Percentiles rank a stretch among this genome's conserved stretches.
These are phyloP conservation scores for Saturnia japonica DNA, from an alignment of 2,888 invertebrate genomes.

Conservation along the genomic window DNA sequence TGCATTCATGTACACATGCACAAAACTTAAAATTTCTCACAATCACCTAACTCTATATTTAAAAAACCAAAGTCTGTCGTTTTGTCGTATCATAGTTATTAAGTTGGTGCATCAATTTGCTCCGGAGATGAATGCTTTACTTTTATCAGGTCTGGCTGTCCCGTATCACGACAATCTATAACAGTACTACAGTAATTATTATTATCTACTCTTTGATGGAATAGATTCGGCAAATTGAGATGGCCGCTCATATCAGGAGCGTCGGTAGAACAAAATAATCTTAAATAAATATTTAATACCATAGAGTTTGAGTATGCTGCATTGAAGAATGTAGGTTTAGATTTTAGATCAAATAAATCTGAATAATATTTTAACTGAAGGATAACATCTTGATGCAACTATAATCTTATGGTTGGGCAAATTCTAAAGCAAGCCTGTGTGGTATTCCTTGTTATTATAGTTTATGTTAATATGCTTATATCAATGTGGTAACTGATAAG, in stretches of 20 bases:
- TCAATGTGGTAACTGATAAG: too few species aligned
- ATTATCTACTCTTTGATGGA: slow-evolving; percentile 76
- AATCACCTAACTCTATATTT: not conserved
- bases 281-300: not conserved
- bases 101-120: slow-evolving; percentile 4
- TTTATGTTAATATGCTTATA: too few species aligned
- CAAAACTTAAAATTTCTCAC: not conserved
- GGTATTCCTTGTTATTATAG: too few species aligned
- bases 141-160: slow-evolving; percentile 13
- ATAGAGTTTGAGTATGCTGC: not conserved
- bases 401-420: too few species aligned
- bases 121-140: slow-evolving; percentile 12
- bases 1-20: not conserved
- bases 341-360: too few species aligned
- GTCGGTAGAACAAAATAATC: slow-evolving; percentile 35
- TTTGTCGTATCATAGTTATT: not conserved
- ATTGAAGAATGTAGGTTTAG: too few species aligned
- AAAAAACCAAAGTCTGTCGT: not conserved
- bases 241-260: slow-evolving; percentile 56
- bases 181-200: slow-evolving; percentile 77
- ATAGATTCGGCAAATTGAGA: slow-evolving; percentile 79
- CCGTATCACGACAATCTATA: slow-evolving; percentile 66
- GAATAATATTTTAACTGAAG: too few species aligned
- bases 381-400: too few species aligned
- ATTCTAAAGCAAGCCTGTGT: too few species aligned